A percentile compares a stretch with the other conserved stretches of the same genome.
Evolutionary conservation across 1,140 invertebrate species (phyloP).

Genomic region (Cyrtorhinus lividipennis): DNA sequence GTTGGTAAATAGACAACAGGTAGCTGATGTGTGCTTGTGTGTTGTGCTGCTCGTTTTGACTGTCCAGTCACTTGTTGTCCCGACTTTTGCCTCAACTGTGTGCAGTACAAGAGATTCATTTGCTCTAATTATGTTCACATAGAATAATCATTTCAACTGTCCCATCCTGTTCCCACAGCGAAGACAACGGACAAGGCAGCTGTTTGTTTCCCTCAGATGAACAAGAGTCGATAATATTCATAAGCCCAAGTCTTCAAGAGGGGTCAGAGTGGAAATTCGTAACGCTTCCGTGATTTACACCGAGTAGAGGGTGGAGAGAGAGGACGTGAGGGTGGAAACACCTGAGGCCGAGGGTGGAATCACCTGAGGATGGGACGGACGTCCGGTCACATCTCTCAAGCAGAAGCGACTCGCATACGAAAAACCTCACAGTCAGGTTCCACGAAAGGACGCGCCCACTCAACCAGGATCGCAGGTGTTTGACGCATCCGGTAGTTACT

Average conservation of each 20-base stretch:
- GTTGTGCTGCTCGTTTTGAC: too few species aligned
- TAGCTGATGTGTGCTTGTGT: too few species aligned
- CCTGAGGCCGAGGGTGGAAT: background rate
- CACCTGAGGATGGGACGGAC: background rate
- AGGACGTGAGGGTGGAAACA: background rate
- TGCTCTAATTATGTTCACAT: background rate
- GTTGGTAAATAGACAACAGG: too few species aligned
- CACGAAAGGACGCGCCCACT: background rate
- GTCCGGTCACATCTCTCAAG: background rate
- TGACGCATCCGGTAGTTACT: background rate
- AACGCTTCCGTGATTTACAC: slow-evolving; percentile 1
- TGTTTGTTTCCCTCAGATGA: background rate
- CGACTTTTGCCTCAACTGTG: background rate
- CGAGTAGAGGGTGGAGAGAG: background rate
- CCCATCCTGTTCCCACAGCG: background rate
- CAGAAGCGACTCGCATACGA: background rate
- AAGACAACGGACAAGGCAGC: background rate
- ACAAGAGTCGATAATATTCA: background rate
- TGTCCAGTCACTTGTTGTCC: too few species aligned
- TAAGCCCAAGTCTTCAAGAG: background rate
- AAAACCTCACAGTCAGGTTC: background rate
- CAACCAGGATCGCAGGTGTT: background rate
- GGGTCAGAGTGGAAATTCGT: background rate
- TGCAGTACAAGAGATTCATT: background rate
- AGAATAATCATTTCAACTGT: too few species aligned